These are phyloP conservation scores for Melipona beecheii DNA, from an alignment of 2,888 invertebrate species.

Conservation along the genomic window DNA sequence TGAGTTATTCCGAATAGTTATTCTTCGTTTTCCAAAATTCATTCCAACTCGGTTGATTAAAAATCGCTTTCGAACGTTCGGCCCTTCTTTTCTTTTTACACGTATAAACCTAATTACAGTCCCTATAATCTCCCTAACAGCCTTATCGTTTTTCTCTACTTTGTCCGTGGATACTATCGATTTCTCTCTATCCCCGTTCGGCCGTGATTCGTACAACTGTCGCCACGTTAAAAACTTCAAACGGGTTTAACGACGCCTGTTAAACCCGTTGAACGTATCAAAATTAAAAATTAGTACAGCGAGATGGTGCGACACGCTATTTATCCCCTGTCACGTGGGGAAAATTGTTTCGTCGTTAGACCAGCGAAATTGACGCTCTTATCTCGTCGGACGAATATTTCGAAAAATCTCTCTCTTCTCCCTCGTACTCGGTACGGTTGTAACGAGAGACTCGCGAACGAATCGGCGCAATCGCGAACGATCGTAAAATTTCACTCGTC, in stretches of 20 bases:
- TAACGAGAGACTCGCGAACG: background rate
- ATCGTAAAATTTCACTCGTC: constrained; percentile 9
- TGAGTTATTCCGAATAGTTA: too few relatives aligned
- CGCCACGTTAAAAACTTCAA: background rate
- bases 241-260: background rate
- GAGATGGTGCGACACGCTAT: background rate
- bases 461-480: background rate
- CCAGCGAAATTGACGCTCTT: background rate
- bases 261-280: too few relatives aligned
- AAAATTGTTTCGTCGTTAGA: background rate
- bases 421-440: background rate
- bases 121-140: background rate
- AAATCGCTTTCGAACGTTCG: background rate
- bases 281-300: background rate
- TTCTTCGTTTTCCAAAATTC: too few relatives aligned
- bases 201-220: background rate
- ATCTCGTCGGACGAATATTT: background rate
- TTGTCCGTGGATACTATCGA: background rate
- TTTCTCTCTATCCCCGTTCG: background rate
- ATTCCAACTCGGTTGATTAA: too few relatives aligned
- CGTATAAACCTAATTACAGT: background rate
- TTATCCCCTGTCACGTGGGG: background rate
- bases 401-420: background rate
- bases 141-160: background rate
- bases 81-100: too few relatives aligned